These are phyloP conservation scores for Trematomus bernacchii DNA, from an alignment of 2,797 vertebrate species.

Conservation along the genomic window DNA sequence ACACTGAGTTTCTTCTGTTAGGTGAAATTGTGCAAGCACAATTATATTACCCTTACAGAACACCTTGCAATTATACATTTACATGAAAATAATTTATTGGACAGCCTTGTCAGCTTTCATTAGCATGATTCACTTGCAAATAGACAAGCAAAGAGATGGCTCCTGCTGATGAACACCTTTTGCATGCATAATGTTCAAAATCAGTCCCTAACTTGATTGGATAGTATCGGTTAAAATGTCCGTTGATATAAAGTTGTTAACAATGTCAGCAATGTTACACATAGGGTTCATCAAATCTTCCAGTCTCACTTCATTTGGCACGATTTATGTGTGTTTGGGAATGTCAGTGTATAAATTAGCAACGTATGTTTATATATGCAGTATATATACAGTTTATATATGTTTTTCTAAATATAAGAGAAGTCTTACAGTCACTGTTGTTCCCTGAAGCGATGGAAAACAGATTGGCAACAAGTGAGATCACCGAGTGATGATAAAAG, in stretches of 20 bases:
- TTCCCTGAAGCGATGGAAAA: constrained; percentile 69
- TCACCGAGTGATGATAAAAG: constrained; percentile 49
- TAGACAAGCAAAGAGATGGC: constrained; percentile 36
- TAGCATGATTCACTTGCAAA: constrained; percentile 46
- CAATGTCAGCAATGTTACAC: neutral
- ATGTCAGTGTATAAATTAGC: constrained; percentile 25
- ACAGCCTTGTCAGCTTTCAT: constrained; percentile 44
- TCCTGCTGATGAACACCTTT: constrained; percentile 34
- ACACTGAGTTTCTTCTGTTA: constrained; percentile 17
- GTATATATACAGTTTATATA: too few species aligned
- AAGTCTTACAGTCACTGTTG: constrained; percentile 77
- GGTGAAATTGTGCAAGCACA: constrained; percentile 31
- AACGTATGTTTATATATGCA: constrained; percentile 5
- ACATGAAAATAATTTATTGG: constrained; percentile 42
- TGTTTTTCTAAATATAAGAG: constrained; percentile 43
- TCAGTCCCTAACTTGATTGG: constrained; percentile 24
- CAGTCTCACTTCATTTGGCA: neutral
- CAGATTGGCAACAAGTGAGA: constrained; percentile 53
- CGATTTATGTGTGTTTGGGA: neutral
- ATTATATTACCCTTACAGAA: constrained; percentile 43
- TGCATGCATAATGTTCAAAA: constrained; percentile 42
- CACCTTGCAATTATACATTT: constrained; percentile 21
- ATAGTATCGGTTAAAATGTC: constrained; percentile 20
- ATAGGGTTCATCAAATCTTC: neutral
- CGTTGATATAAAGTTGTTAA: constrained; percentile 20